A percentile compares a stretch with the other conserved stretches of the same genome.
Conservation (phyloP, 1,140 invertebrate genomes). For the Drosophila nigrodunni region DNA sequence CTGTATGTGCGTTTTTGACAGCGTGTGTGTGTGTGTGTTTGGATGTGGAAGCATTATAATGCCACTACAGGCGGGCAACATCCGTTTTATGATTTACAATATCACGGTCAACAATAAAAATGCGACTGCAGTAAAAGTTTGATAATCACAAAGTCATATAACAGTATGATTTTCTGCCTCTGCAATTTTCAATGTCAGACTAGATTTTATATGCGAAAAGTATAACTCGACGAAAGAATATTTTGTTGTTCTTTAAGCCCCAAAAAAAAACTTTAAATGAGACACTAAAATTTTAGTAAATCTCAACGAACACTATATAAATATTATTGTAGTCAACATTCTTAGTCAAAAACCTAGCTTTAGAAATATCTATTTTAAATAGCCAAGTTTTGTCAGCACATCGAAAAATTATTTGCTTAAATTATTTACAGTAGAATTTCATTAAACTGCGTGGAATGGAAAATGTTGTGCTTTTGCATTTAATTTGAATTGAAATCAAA, state of each 20-base stretch:
- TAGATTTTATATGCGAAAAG: neutral
- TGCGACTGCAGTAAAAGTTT: conserved; percentile 27
- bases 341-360: neutral
- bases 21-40: conserved; percentile 8
- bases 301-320: neutral
- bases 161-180: conserved; percentile 25
- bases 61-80: conserved; percentile 35
- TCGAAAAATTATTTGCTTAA: neutral
- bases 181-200: conserved; percentile 41
- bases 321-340: neutral
- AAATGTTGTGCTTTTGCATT: conserved; percentile 40
- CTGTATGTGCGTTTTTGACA: neutral
- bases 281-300: neutral
- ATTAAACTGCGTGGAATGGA: conserved; percentile 36
- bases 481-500: conserved; percentile 59
- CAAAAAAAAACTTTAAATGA: neutral
- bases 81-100: conserved; percentile 52
- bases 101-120: conserved; percentile 47
- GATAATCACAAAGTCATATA: conserved; percentile 44
- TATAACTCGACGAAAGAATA: neutral
- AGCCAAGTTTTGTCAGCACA: neutral
- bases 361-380: neutral
- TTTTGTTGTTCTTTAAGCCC: no score
- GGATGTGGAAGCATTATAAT: conserved; percentile 39
- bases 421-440: conserved; percentile 2